Evolutionary conservation across 2,888 invertebrate genomes (phyloP), one percentile per base, ranked within the genome.

Genomic region (Allacma fusca): DNA sequence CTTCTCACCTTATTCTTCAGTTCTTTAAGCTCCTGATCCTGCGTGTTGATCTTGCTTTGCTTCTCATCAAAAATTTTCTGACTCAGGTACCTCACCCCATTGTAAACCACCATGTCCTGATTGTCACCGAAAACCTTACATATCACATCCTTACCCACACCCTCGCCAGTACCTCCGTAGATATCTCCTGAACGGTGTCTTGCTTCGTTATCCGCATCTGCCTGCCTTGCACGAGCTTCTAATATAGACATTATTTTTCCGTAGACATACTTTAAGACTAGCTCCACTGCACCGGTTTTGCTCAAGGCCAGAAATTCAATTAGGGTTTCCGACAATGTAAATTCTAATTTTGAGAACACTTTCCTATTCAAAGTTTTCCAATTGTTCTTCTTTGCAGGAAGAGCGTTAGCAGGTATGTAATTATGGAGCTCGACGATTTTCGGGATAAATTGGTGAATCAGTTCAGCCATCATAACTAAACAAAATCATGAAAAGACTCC

Each of bases 291-390:
- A 40, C 83, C 83, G 13, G 81, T 76, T 69, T 81, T 84, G 5
- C 80, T 81, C 12, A 80, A 79, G 23, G 82, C 76, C 5, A 84
- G 68, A 21, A 81, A 78, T n/a, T 81, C 81, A 19, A 84, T 73
- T 1, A 75, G 75, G 26, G 76, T 59, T 4, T 84, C 81, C 23
- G 67, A 79, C 5, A 83, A 23, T 9, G 79, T 77, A 43, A 83
- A 75, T 21, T 79, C 80, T 24, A 84, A 64, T 75, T 83, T 84
- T 13, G 75, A 57, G 70, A 83, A 82, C 0, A 93, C 93, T 86
- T 92, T 94, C 79, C 90, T 88, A 85, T 93, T 93, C 13, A 94
- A 87, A 0, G 91, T 92, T 85, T 90, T 89, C 94, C 94, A 94
- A 85, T 94, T 94, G 82, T 91, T 90, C 34, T 92, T 85, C 87